Evolutionary conservation across 2,888 invertebrate genomes (phyloP).

Genomic region (Polydrusus tereticollis): DNA sequence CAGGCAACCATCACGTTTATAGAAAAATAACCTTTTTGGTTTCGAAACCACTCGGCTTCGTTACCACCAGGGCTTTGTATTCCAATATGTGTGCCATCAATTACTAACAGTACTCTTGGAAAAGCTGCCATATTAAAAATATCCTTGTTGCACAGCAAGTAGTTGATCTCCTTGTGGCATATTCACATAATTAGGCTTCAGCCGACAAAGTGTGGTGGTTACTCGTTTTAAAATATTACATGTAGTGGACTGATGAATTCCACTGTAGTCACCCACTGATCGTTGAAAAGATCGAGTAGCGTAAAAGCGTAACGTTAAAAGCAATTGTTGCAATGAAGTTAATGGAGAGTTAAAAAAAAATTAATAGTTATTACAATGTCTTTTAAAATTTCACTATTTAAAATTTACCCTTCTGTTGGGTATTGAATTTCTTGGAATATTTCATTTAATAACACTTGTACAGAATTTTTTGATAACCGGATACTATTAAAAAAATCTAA

Average conservation of each 20-base stretch:
- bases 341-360: neutral
- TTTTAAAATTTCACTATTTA: neutral
- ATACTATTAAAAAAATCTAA: constrained; percentile 8
- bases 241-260: neutral
- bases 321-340: neutral
- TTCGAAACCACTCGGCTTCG: constrained; percentile 15
- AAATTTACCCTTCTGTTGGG: constrained; percentile 4
- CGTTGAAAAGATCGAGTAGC: constrained; percentile 1
- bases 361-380: neutral
- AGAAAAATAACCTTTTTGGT: constrained; percentile 13
- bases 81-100: constrained; percentile 16
- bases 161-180: neutral
- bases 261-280: neutral
- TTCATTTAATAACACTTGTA: neutral
- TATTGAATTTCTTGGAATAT: constrained; percentile 8
- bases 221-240: constrained; percentile 13
- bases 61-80: constrained; percentile 12
- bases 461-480: neutral
- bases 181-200: neutral
- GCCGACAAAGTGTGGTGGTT: neutral
- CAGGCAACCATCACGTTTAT: constrained; percentile 12
- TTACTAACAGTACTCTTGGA: no score
- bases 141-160: neutral
- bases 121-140: constrained; percentile 15
- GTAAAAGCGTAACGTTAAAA: neutral